Base-by-base conservation (phyloP, 2,113 vertebrate species). In the Apaloderma vittatum region DNA sequence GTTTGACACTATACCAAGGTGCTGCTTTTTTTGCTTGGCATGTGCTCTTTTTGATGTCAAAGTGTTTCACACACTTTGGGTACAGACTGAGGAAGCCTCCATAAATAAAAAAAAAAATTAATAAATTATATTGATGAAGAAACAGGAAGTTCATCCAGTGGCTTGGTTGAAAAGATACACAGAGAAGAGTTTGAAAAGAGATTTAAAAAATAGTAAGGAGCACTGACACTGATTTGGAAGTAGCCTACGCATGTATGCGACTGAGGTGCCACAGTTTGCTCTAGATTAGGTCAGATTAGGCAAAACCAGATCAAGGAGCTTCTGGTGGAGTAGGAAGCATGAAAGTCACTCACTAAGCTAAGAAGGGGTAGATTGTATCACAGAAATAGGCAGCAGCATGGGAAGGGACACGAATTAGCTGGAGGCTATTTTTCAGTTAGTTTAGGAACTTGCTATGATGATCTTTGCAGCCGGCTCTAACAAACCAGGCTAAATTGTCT, bases 201-300 rank as follows among this genome's bases (percentile, higher is more conserved):
- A 32, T 55, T 55, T 54, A 27, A 74, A 86, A 74, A 72, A 22
- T 45, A 46, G 6, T 30, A 32, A 6, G 71, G 20, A 73, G 20
- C 19, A 49, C 24, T 57, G 27, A 43, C 17, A 16, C 16, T 36
- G 30, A 15, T 59, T 54, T 83, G 71, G 43, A 85, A 67, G 54
- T 13, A 76, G 16, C 13, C 34, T 17, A 7, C 2, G 2, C 13
- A 7, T 4, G 4, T 36, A 40, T 51, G 70, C 0, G 2, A 27
- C 34, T 36, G 12, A 3, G 14, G 7, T 57, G 36, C 46, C 57
- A 51, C 59, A 77, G 21, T 27, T 87, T 54, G 23, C 11, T 59
- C 59, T 27, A 43, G 46, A 23, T 46, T 62, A 80, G 27, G 59
- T 66, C 22, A 26, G 10, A 27, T 23, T 29, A 48, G 34, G 43